These are phyloP conservation scores for Echinops telfairi DNA, from an alignment of 2,113 vertebrate genomes.

Conservation along the genomic window DNA sequence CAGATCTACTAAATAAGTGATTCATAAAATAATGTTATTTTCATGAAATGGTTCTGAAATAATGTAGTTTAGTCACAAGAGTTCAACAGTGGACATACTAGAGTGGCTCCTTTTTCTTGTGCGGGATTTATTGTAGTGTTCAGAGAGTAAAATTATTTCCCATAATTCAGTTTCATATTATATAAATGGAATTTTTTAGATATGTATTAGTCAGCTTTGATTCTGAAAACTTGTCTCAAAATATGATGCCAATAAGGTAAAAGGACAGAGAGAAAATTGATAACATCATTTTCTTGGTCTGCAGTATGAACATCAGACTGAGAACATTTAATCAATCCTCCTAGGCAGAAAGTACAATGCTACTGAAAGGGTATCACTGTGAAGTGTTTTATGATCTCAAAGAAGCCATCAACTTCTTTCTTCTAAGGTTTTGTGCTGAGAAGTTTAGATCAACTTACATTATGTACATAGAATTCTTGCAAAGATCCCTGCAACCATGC, in stretches of 20 bases:
- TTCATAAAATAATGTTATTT: not conserved
- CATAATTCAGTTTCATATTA: constrained; percentile 46
- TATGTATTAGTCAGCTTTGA: constrained; percentile 38
- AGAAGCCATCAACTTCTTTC: constrained; percentile 40
- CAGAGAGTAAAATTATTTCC: not conserved
- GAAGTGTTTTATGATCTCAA: constrained; percentile 56
- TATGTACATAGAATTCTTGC: not conserved
- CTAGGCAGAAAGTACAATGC: not conserved
- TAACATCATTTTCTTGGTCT: constrained; percentile 54
- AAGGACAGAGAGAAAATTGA: constrained; percentile 40
- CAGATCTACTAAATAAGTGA: constrained; percentile 36
- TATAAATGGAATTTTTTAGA: not conserved
- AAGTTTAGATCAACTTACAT: constrained; percentile 20
- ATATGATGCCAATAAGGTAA: not conserved
- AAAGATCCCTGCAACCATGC: not conserved
- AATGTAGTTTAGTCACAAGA: constrained; percentile 4
- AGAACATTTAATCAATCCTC: constrained; percentile 64
- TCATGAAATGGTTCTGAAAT: constrained; percentile 17
- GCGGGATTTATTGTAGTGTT: constrained; percentile 11
- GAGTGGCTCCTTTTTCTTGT: not conserved
- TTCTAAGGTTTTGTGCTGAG: not conserved
- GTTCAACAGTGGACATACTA: not conserved
- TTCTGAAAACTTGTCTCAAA: constrained; percentile 58
- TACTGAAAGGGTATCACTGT: constrained; percentile 18
- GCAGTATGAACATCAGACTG: constrained; percentile 26